Base-by-base conservation (phyloP, 2,113 vertebrate species). In the Melospiza melodia region DNA sequence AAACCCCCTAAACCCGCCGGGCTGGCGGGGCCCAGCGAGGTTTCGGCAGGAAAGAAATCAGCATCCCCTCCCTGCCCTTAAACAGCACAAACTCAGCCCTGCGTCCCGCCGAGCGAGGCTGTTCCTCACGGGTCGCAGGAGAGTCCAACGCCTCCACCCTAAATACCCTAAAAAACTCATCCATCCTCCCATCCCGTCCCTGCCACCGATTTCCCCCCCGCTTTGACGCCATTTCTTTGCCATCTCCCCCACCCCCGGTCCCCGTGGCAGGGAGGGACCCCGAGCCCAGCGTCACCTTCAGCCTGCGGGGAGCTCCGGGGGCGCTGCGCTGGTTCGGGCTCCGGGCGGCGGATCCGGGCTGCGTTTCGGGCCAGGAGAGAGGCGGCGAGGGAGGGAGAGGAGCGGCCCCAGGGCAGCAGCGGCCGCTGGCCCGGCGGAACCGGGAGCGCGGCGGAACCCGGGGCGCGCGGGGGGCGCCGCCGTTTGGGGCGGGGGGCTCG, bases 131-230 rank as follows among this genome's bases (percentile, higher is more conserved):
- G 66, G 25, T 3, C 27, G 6, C 15, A 33, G 69, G 20, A n/a
- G 31, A 8, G 24, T 19, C 20, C 25, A 37, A 7, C 31, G 14
- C 3, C 18, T 25, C 41, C 41, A 15, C 41, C 41, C 41, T 41
- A 41, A 41, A 41, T 6, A 41, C 41, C 30, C 52, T 51, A 48
- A 49, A 49, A 72, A 9, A 1, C 6, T 12, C 16, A 2, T 77
- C 79, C 23, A 11, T 49, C 24, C 73, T 8, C 27, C 27, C 15
- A 4, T 39, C 10, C 7, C 43, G 1, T 30, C 27, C 54, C 20
- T 1, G 0, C 24, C 28, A 20, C 37, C 28, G 16, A 0, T 6
- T 17, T 10, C 23, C 41, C 15, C 12, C 15, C 12, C 5, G 0
- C 1, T 39, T 46, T 16, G 23, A 4, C 0, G 13, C 33, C 10